Percentiles rank a stretch among this genome's conserved stretches.
phyloP scores from a whole-genome alignment of 2,797 vertebrate genomes.

The Takifugu ocellatus region DNA sequence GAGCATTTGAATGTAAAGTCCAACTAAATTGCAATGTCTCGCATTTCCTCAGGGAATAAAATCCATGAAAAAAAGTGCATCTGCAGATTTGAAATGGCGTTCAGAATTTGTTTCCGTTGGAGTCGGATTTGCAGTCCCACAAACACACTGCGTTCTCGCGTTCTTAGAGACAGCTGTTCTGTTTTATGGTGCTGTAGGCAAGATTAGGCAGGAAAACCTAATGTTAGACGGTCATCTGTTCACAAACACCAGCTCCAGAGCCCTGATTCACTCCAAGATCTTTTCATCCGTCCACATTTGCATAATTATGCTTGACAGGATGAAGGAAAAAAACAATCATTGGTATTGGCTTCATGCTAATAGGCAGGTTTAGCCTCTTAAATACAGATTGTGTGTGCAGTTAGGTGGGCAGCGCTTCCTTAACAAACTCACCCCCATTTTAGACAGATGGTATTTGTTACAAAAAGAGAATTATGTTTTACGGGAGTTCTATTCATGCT shows the following conservation, averaged over 20 bases:
- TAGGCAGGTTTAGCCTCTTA: constrained; percentile 35
- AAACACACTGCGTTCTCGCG: neutral
- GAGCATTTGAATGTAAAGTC: neutral
- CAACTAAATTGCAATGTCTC: neutral
- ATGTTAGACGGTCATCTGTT: constrained; percentile 10
- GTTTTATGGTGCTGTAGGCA: constrained; percentile 6
- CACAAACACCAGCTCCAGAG: neutral
- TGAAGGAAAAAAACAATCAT: constrained; percentile 28
- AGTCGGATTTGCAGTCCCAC: neutral
- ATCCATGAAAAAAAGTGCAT: neutral
- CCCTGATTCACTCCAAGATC: constrained; percentile 13
- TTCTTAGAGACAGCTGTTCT: constrained; percentile 32
- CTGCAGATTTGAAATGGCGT: neutral
- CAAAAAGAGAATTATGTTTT: constrained; percentile 52
- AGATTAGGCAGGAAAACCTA: constrained; percentile 16
- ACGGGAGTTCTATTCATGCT: constrained; percentile 33
- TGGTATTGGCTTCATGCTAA: constrained; percentile 26
- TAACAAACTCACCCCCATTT: constrained; percentile 48
- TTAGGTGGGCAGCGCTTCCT: constrained; percentile 34
- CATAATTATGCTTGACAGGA: constrained; percentile 31
- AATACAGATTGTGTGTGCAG: constrained; percentile 28
- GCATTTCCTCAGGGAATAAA: neutral
- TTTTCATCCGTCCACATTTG: constrained; percentile 29
- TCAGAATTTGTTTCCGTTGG: neutral
- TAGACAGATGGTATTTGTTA: constrained; percentile 68